Evolutionary conservation across 2,113 vertebrate genomes (phyloP).

Genomic region (Pelusios castaneus): DNA sequence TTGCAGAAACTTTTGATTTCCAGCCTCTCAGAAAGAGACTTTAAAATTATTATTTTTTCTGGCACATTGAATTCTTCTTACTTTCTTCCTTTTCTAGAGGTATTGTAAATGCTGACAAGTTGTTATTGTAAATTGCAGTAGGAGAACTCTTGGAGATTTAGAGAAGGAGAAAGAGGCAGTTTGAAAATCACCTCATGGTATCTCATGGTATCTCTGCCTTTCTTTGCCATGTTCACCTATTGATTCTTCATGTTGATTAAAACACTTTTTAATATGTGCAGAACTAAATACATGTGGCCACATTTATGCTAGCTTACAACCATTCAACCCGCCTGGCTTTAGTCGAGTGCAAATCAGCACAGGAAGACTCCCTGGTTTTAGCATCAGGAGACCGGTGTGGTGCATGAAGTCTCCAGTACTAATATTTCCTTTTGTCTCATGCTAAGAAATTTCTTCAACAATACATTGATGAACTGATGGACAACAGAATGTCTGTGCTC

Average conservation of each 20-base stretch:
- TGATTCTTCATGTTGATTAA: neutral
- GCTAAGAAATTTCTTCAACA: neutral
- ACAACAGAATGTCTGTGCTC: too few species aligned
- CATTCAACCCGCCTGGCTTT: neutral
- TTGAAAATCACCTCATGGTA: neutral
- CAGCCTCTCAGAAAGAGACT: neutral
- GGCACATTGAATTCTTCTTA: conserved; percentile 28
- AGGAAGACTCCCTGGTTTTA: neutral
- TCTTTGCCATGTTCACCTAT: neutral
- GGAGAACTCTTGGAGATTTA: neutral
- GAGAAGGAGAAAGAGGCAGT: neutral
- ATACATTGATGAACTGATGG: too few species aligned
- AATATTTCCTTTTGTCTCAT: neutral
- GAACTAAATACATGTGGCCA: neutral
- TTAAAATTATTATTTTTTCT: neutral
- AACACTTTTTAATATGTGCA: neutral
- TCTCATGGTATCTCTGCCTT: neutral
- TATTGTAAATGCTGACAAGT: conserved; percentile 6
- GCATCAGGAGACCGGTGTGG: neutral
- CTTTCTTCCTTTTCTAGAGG: conserved; percentile 10
- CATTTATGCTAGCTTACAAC: neutral
- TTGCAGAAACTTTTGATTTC: conserved; percentile 15
- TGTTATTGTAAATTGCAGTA: conserved; percentile 22
- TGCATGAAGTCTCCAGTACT: neutral
- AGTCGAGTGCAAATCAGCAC: neutral